Evolutionary conservation across 2,797 vertebrate genomes (phyloP).

Genomic region (Caiman crocodilus): DNA sequence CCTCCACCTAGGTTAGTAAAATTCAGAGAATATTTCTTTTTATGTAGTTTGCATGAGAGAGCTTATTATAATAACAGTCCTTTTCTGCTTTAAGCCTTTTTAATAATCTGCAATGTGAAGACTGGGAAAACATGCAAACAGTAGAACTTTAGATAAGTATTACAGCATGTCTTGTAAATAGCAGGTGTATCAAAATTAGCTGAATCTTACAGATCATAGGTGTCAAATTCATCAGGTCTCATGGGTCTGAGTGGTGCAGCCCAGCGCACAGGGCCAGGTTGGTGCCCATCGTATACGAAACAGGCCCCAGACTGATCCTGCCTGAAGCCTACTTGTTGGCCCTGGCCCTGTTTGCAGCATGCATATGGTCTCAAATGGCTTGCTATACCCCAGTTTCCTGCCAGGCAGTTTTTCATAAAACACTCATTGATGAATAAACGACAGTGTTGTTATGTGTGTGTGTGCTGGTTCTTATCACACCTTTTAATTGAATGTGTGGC

Average conservation of each 20-base stretch:
- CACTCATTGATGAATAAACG: background rate
- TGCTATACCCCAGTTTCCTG: background rate
- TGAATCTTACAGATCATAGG: background rate
- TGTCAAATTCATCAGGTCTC: too few species aligned
- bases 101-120: background rate
- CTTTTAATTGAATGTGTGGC: too few species aligned
- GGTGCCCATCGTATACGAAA: too few species aligned
- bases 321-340: too few species aligned
- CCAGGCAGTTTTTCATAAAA: background rate
- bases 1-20: constrained; percentile 90
- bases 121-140: background rate
- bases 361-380: background rate
- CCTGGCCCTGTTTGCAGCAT: too few species aligned
- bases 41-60: background rate
- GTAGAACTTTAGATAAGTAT: background rate
- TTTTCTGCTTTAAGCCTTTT: background rate
- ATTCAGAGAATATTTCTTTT: background rate
- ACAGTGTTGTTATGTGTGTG: too few species aligned
- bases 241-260: too few species aligned
- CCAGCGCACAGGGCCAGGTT: too few species aligned
- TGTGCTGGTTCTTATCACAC: too few species aligned
- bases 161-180: background rate
- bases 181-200: background rate
- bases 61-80: background rate
- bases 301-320: too few species aligned